A percentile compares a stretch with the other conserved stretches of the same genome.
phyloP scores from a whole-genome alignment of 2,888 invertebrate genomes.

The Amphipyra berbera region DNA sequence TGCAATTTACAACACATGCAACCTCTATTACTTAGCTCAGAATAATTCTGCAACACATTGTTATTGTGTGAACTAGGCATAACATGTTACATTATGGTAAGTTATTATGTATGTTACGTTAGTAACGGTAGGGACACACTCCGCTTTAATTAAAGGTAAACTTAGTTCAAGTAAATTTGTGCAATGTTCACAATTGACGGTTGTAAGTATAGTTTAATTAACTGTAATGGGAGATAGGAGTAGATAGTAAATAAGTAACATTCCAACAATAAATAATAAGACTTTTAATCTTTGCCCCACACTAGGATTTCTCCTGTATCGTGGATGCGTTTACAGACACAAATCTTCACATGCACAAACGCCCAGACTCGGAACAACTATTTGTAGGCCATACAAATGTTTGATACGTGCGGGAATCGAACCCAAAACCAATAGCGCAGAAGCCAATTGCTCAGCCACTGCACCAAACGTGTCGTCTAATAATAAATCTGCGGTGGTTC shows the following conservation, averaged over 20 bases:
- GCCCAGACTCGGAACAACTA: too few species aligned
- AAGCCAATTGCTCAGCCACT: too few species aligned
- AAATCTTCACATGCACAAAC: too few species aligned
- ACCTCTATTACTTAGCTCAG: slow-evolving; percentile 1
- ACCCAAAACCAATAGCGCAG: too few species aligned
- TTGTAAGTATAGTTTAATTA: slow-evolving; percentile 33
- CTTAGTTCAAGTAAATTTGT: slow-evolving; percentile 13
- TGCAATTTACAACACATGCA: slow-evolving; percentile 31
- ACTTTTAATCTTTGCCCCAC: too few species aligned
- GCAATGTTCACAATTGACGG: slow-evolving; percentile 6
- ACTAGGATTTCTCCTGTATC: too few species aligned
- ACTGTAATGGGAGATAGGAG: neutral
- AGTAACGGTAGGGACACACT: slow-evolving; percentile 28
- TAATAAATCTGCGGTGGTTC: too few species aligned
- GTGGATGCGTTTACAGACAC: too few species aligned
- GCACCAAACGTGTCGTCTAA: too few species aligned
- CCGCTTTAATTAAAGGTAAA: slow-evolving; percentile 14
- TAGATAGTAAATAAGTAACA: neutral
- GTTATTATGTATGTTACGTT: slow-evolving; percentile 6
- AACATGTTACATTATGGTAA: slow-evolving; percentile 28
- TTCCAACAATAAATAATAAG: too few species aligned
- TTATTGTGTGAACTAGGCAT: slow-evolving; percentile 45
- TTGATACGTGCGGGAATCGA: too few species aligned
- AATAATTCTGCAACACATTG: slow-evolving; percentile 50
- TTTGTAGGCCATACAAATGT: too few species aligned